A percentile compares a stretch with the other conserved stretches of the same genome.
Evolutionary conservation across 2,797 vertebrate species (phyloP).

Genomic region (Helarctos malayanus): DNA sequence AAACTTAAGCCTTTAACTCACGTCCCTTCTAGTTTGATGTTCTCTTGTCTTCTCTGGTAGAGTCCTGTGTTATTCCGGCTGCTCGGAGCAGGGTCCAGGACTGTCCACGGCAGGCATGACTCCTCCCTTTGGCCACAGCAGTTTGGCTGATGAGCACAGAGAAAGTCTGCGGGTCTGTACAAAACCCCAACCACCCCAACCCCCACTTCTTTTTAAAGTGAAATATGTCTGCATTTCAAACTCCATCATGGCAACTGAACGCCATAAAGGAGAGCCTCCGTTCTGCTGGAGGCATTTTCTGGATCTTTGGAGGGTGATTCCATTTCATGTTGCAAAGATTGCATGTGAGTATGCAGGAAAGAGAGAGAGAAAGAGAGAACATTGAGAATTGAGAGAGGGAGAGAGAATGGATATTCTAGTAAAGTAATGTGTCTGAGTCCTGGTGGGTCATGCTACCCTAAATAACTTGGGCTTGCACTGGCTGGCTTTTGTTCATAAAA

Average conservation of each 20-base stretch:
- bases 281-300: neutral
- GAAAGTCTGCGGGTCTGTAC: neutral
- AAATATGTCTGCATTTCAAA: neutral
- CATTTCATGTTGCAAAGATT: slow-evolving; percentile 39
- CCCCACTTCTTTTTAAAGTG: neutral
- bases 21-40: neutral
- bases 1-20: neutral
- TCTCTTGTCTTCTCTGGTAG: neutral
- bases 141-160: neutral
- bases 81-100: neutral
- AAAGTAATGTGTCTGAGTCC: slow-evolving; percentile 37
- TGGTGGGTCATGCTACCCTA: slow-evolving; percentile 81
- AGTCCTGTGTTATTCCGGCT: neutral
- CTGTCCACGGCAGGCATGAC: accelerated
- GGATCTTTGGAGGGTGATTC: slow-evolving; percentile 42
- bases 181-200: neutral
- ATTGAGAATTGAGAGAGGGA: neutral
- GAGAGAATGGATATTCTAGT: neutral
- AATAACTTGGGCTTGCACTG: slow-evolving; percentile 80
- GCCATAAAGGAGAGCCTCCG: neutral
- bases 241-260: neutral
- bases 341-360: neutral
- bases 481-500: slow-evolving; percentile 81
- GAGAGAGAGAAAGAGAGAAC: neutral
- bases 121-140: neutral